Evolutionary conservation across 1,140 invertebrate genomes (phyloP).

Genomic region (Drosophila busckii): DNA sequence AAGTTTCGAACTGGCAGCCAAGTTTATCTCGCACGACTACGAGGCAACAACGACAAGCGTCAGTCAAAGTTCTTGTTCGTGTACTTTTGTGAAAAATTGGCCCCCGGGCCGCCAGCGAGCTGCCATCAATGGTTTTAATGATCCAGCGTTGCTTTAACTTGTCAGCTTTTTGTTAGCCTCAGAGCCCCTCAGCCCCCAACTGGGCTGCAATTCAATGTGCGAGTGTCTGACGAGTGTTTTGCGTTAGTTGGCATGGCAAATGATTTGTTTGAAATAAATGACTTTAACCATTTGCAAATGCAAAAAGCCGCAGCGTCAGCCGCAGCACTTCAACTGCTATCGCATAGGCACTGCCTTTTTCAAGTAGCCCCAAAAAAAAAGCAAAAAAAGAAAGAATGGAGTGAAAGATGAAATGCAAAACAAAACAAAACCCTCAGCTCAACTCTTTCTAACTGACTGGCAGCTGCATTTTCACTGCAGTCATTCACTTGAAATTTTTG

Average conservation of each 20-base stretch:
- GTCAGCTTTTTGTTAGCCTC: constrained; percentile 39
- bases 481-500: constrained; percentile 62
- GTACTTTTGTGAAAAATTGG: constrained; percentile 60
- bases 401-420: too few relatives aligned
- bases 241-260: constrained; percentile 48
- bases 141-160: constrained; percentile 43
- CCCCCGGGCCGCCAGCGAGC: constrained; percentile 19
- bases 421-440: too few relatives aligned
- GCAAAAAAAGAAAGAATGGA: too few relatives aligned
- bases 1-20: constrained; percentile 58
- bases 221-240: constrained; percentile 16
- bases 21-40: constrained; percentile 68
- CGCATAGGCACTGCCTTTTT: constrained; percentile 63
- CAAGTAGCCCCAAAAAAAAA: constrained; percentile 11
- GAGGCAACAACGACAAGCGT: constrained; percentile 61
- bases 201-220: not conserved
- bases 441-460: constrained; percentile 42
- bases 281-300: constrained; percentile 64
- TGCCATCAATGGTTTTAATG: constrained; percentile 26
- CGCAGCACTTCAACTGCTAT: constrained; percentile 57
- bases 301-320: constrained; percentile 46
- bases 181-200: not conserved
- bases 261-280: constrained; percentile 73
- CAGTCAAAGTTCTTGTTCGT: constrained; percentile 61
- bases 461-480: constrained; percentile 67